Conservation (phyloP, 2,888 invertebrate species). For the Archaeoteleia sp. region DNA sequence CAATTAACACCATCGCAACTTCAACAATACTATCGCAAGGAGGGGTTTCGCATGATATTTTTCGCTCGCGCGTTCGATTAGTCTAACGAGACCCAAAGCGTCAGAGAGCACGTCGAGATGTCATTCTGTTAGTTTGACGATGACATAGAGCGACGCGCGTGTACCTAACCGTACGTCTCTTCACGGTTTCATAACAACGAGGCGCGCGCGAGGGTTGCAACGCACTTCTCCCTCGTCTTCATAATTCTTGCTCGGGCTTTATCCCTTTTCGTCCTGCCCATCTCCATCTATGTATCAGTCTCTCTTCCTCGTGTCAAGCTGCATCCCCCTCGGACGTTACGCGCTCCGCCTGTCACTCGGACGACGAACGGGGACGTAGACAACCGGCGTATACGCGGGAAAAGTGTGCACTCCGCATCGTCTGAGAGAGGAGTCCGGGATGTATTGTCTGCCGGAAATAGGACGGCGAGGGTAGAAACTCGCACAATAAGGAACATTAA, state of each 20-base stretch:
- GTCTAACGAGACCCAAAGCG: constrained; percentile 42
- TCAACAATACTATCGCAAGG: constrained; percentile 16
- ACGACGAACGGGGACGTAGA: constrained; percentile 48
- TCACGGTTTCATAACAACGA: constrained; percentile 51
- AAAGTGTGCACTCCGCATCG: constrained; percentile 37
- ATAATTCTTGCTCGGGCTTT: constrained; percentile 28
- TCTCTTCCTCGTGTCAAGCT: constrained; percentile 48
- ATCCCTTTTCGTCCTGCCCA: constrained; percentile 27
- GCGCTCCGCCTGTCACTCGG: constrained; percentile 52
- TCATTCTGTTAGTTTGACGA: constrained; percentile 45
- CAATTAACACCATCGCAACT: constrained; percentile 30
- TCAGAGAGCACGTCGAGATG: constrained; percentile 43
- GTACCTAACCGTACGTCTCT: constrained; percentile 47
- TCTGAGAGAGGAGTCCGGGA: constrained; percentile 29
- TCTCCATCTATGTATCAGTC: constrained; percentile 28
- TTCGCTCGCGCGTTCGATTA: constrained; percentile 37
- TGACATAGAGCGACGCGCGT: constrained; percentile 46
- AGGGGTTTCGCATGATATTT: constrained; percentile 27
- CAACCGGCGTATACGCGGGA: constrained; percentile 40
- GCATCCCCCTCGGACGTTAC: constrained; percentile 62
- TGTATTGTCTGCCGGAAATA: constrained; percentile 64
- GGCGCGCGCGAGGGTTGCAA: constrained; percentile 37
- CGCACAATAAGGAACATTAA: constrained; percentile 53
- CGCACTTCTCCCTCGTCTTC: constrained; percentile 37
- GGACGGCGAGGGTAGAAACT: constrained; percentile 55